phyloP scores from a whole-genome alignment of 2,797 vertebrate species.

The Delichon dasypus region DNA sequence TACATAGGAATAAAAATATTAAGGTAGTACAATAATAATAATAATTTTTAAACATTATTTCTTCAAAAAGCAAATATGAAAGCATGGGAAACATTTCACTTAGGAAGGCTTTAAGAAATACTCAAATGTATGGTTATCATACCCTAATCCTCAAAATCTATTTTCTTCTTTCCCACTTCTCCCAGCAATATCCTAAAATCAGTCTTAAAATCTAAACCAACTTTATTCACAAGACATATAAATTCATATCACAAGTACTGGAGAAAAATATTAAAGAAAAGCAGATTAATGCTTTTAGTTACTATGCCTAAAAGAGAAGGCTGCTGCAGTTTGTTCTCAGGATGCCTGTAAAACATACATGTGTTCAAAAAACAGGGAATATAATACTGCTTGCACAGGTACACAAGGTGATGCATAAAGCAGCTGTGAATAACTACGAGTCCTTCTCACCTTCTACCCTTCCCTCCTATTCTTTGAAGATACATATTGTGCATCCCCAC shows the following conservation, averaged over 20 bases:
- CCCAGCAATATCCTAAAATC: background rate
- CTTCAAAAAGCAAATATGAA: background rate
- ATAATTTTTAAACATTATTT: background rate
- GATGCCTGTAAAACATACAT: background rate
- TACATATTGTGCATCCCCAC: background rate
- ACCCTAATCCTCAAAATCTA: background rate
- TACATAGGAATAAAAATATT: background rate
- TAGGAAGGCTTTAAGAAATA: background rate
- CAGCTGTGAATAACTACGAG: background rate
- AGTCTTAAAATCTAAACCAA: background rate
- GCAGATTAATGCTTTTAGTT: background rate
- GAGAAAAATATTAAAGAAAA: background rate
- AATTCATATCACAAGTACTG: background rate
- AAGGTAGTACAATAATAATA: background rate
- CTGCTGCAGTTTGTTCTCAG: background rate
- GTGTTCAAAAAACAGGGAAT: background rate
- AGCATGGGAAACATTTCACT: background rate
- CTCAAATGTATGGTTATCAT: background rate
- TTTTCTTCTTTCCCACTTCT: background rate
- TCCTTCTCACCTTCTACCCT: background rate
- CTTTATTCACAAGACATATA: background rate
- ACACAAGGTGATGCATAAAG: background rate
- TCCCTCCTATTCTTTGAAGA: background rate
- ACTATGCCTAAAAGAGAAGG: background rate
- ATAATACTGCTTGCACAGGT: background rate